These are phyloP conservation scores for Pinctada fucata DNA, from an alignment of 2,888 invertebrate species.

Conservation along the genomic window DNA sequence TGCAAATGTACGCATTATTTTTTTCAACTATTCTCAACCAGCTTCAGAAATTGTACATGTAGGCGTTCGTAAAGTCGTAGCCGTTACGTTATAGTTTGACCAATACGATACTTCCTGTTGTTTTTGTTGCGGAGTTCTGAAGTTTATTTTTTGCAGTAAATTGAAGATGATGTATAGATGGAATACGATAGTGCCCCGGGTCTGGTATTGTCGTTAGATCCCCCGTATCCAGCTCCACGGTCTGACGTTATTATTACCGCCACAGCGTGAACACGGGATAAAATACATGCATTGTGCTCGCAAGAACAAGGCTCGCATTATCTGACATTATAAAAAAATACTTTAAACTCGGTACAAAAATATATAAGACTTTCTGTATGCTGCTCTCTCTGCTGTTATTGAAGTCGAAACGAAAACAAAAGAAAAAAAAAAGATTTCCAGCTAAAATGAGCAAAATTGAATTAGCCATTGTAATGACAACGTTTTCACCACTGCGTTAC, in stretches of 20 bases:
- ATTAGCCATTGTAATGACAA: not conserved
- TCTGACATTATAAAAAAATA: not conserved
- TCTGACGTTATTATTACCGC: not conserved
- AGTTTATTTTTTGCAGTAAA: not conserved
- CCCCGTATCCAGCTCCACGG: not conserved
- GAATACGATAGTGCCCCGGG: not conserved
- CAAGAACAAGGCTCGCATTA: not conserved
- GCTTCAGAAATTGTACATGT: no score
- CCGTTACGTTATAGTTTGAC: no score
- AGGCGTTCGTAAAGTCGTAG: no score
- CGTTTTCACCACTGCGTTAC: not conserved
- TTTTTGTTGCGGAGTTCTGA: not conserved
- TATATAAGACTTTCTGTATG: not conserved
- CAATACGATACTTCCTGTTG: not conserved
- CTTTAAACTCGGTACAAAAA: not conserved
- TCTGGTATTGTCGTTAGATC: not conserved
- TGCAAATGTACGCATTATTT: no score
- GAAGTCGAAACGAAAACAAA: no score
- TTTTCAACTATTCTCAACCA: no score
- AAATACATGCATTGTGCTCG: not conserved
- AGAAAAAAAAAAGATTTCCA: no score
- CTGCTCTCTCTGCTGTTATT: no score
- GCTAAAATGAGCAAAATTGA: not conserved
- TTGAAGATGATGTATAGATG: not conserved
- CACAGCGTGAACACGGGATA: not conserved